A percentile compares a stretch with the other conserved stretches of the same genome.
These are phyloP conservation scores for Bedellia somnulentella DNA, from an alignment of 2,888 invertebrate species.

Conservation along the genomic window DNA sequence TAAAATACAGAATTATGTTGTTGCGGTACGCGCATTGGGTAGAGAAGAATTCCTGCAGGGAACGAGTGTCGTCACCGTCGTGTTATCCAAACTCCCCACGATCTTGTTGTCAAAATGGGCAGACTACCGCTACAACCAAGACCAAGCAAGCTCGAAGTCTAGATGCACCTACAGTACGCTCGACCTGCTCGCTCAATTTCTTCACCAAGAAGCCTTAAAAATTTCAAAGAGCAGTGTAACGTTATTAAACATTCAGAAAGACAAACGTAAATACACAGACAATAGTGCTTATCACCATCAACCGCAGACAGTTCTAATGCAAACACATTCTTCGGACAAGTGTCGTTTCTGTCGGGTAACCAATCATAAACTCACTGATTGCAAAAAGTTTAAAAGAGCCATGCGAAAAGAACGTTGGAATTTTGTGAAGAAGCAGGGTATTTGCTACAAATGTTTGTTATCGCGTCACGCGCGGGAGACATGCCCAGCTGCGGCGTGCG, in stretches of 20 bases:
- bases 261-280: background rate
- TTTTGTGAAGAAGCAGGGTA: conserved; percentile 7
- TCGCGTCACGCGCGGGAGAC: conserved; percentile 9
- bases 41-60: background rate
- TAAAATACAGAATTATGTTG: conserved; percentile 12
- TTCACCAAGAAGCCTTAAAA: conserved; percentile 12
- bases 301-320: too few relatives aligned
- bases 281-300: background rate
- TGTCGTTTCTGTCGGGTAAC: conserved; percentile 8
- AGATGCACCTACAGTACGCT: too few relatives aligned
- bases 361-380: conserved; percentile 10
- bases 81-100: conserved; percentile 1
- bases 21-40: conserved; percentile 8
- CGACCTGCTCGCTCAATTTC: conserved; percentile 12
- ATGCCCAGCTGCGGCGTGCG: conserved; percentile 12
- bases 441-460: conserved; percentile 12
- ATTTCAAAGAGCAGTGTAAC: background rate
- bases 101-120: conserved; percentile 12
- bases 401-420: conserved; percentile 11
- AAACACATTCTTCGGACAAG: conserved; percentile 1
- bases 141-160: conserved; percentile 7
- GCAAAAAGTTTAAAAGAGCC: conserved; percentile 11
- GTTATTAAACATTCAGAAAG: background rate
- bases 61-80: background rate
- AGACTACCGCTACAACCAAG: conserved; percentile 13